phyloP scores from a whole-genome alignment of 1,140 invertebrate genomes.

The Diploscapter pachys region DNA sequence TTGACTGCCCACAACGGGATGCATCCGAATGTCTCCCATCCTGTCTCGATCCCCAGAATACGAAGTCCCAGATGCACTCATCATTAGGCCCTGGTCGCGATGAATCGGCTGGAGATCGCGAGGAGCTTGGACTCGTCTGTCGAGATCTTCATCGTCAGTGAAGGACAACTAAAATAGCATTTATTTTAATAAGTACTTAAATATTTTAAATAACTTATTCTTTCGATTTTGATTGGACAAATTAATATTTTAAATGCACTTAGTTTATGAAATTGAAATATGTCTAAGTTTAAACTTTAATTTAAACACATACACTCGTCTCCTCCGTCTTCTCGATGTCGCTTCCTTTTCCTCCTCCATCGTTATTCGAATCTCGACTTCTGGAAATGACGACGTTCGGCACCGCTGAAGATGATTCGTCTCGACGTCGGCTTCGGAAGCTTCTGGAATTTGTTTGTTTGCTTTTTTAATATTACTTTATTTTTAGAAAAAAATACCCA shows the following conservation, averaged over 20 bases:
- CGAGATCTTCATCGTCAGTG: constrained; percentile 47
- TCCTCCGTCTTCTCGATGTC: constrained; percentile 40
- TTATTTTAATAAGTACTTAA: not conserved
- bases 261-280: too few relatives aligned
- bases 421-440: constrained; percentile 14
- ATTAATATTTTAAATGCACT: too few relatives aligned
- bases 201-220: too few relatives aligned
- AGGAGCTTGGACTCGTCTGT: constrained; percentile 16
- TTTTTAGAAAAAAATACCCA: too few relatives aligned
- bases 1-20: not conserved
- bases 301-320: constrained; percentile 31
- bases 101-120: too few relatives aligned
- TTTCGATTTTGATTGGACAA: too few relatives aligned
- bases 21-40: constrained; percentile 17
- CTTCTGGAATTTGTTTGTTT: not conserved
- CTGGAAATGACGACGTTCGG: constrained; percentile 34
- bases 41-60: constrained; percentile 8
- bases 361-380: constrained; percentile 20
- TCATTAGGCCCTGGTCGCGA: too few relatives aligned
- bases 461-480: too few relatives aligned
- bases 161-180: constrained; percentile 36
- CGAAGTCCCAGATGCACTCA: too few relatives aligned
- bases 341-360: not conserved
- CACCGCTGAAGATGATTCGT: constrained; percentile 3
- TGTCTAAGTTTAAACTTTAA: too few relatives aligned